Evolutionary conservation across 2,113 vertebrate genomes (phyloP), one percentile per base, ranked within the genome.

Genomic region (Ivindomyrus marchei): DNA sequence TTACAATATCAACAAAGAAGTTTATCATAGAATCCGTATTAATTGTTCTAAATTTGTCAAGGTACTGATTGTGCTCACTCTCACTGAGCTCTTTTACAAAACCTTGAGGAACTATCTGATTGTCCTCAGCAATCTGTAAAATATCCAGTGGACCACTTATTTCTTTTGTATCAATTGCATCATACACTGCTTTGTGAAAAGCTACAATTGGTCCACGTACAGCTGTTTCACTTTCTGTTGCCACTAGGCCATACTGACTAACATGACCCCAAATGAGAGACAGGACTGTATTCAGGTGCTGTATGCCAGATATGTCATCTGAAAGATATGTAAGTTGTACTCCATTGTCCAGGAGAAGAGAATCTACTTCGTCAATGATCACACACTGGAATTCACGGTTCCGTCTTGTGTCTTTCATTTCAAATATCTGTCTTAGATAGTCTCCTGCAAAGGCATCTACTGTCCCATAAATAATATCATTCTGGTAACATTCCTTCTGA

Each of bases 361-460:
- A 96, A 70, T 95, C 95, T 0, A 94, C 94, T 87, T 96, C 95
- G 90, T 95, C 95, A 45, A 95, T 92, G 21, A 95, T 94, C 39
- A 91, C 93, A 91, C 94, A 94, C 2, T 96, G 88, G 52, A 94
- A 95, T 46, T 42, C 13, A 85, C 94, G 93, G 17, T 92, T 0
- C 1, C 85, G 84, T 52, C 94, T 92, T 47, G 93, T 90, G 24
- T 94, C 62, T 70, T 0, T 84, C 88, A 91, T 92, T 0, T 88
- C 0, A 45, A 95, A 94, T 45, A 19, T 42, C 0, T 95, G 91
- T 0, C 31, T 5, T 4, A 96, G 90, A 90, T 92, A 94, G 45
- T 95, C 92, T 42, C 91, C 94, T 53, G 93, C 93, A 93, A 95
- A 95, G 7, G 85, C 1, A 0, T 93, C 27, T 0, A 91, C 88